Evolutionary conservation across 1,140 invertebrate species (phyloP).

Genomic region (Euborellia annulipes): DNA sequence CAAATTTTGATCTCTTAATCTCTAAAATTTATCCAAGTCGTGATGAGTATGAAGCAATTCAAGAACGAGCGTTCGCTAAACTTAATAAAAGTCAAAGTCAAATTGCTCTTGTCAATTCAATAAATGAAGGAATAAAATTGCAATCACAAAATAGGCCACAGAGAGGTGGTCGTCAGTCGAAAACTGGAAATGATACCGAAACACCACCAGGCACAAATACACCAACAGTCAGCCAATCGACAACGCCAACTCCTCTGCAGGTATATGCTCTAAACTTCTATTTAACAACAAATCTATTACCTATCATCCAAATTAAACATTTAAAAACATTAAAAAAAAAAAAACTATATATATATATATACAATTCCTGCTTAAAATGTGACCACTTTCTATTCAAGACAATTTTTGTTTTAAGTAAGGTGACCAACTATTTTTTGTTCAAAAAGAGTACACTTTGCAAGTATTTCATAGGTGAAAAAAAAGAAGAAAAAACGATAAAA

Average conservation of each 20-base stretch:
- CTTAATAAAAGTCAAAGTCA: slow-evolving; percentile 89
- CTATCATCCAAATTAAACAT: too few relatives aligned
- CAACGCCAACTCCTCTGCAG: slow-evolving; percentile 26
- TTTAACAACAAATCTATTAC: too few relatives aligned
- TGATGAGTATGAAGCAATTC: slow-evolving; percentile 94
- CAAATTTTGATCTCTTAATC: slow-evolving; percentile 95
- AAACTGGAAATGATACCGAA: slow-evolving; percentile 35
- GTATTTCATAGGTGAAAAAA: too few relatives aligned
- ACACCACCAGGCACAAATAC: slow-evolving; percentile 33
- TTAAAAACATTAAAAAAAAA: too few relatives aligned
- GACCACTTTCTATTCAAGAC: too few relatives aligned
- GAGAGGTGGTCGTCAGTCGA: slow-evolving; percentile 26
- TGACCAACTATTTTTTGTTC: too few relatives aligned
- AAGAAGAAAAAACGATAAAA: too few relatives aligned
- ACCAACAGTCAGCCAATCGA: slow-evolving; percentile 29
- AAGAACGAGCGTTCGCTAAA: slow-evolving; percentile 83
- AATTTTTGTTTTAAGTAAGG: too few relatives aligned
- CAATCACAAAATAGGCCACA: slow-evolving; percentile 82
- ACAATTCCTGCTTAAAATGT: too few relatives aligned
- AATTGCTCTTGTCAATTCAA: slow-evolving; percentile 81
- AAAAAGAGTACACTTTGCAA: too few relatives aligned
- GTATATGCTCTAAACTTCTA: too few relatives aligned
- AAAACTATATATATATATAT: too few relatives aligned
- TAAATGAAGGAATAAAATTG: slow-evolving; percentile 87
- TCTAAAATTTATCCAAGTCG: slow-evolving; percentile 96